Base-by-base conservation (phyloP, 2,797 vertebrate genomes). In the Enteromius mattozi region DNA sequence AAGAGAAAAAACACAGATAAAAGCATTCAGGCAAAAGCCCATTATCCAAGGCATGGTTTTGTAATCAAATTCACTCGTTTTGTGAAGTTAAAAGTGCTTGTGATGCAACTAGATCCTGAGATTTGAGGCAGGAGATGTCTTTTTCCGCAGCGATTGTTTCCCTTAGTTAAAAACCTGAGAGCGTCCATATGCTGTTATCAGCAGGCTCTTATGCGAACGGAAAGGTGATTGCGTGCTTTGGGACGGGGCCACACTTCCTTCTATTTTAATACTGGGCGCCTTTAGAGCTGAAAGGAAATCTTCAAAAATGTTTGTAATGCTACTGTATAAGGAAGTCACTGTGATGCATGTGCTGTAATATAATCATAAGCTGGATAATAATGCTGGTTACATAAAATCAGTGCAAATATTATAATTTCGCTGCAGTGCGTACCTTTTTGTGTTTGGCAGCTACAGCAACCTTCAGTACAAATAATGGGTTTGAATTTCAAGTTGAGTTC, bases 141-240 rank as follows among this genome's bases (percentile, higher is more conserved):
- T 65, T 37, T 61, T 77, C 75, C n/a, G 21, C n/a, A 78, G 75
- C 0, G 4, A 21, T 14, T 14, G n/a, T 61, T 78, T 66, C 16
- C 63, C 63, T 66, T 30, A 35, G 17, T 35, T 45, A 30, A 89
- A 84, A 83, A 87, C 89, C 88, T 87, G 47, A 87, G 51, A 14
- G 84, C 79, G 9, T 79, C 27, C 61, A 37, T 24, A 84, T 71
- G 86, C 82, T 81, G 49, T 42, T 88, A 92, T 92, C 93, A 92
- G 91, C 61, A 76, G 21, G 13, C 35, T 49, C 87, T 92, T 91
- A 91, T 93, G 92, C 89, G 92, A 94, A 94, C 92, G 93, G 94
- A 94, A 94, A 94, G 91, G 92, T 93, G 92, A 86, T 88, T 87
- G 80, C 35, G 66, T 85, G 82, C 85, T 86, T 42, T 10, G 86